These are phyloP conservation scores for Eciton burchellii DNA, from an alignment of 1,140 invertebrate species.

Conservation along the genomic window DNA sequence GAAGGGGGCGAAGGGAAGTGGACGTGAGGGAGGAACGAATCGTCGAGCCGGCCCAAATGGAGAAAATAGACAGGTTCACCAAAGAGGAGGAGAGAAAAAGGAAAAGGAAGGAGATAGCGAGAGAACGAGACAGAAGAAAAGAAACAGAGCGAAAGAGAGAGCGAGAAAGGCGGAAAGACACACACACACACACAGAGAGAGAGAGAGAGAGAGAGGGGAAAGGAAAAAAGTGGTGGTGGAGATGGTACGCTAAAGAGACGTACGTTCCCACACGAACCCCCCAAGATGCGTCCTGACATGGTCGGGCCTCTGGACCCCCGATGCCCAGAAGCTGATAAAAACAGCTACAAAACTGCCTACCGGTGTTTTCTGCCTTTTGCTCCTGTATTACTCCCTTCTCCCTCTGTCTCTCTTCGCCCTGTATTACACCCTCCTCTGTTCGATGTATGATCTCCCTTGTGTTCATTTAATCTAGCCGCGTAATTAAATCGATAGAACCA, in stretches of 20 bases:
- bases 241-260: constrained; percentile 83
- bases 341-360: constrained; percentile 86
- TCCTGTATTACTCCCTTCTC: constrained; percentile 79
- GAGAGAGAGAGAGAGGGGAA: constrained; percentile 27
- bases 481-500: background rate
- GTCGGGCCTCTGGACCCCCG: constrained; percentile 78
- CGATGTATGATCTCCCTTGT: constrained; percentile 45
- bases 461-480: constrained; percentile 60
- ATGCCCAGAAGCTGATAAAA: constrained; percentile 86
- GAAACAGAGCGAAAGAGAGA: constrained; percentile 47
- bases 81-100: constrained; percentile 47
- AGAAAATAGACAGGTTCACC: constrained; percentile 46
- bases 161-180: no score
- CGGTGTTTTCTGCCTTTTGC: constrained; percentile 85
- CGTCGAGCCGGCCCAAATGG: constrained; percentile 55
- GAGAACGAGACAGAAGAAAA: constrained; percentile 15
- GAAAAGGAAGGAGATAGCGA: constrained; percentile 24
- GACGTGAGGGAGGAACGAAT: constrained; percentile 64
- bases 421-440: constrained; percentile 64
- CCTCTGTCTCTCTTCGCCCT: constrained; percentile 62
- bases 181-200: no score
- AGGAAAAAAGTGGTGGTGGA: constrained; percentile 55
- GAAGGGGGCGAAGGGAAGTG: constrained; percentile 12
- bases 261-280: constrained; percentile 85
- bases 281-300: constrained; percentile 84